Evolutionary conservation across 2,113 vertebrate genomes (phyloP).

Genomic region (Glaucidium brasilianum): DNA sequence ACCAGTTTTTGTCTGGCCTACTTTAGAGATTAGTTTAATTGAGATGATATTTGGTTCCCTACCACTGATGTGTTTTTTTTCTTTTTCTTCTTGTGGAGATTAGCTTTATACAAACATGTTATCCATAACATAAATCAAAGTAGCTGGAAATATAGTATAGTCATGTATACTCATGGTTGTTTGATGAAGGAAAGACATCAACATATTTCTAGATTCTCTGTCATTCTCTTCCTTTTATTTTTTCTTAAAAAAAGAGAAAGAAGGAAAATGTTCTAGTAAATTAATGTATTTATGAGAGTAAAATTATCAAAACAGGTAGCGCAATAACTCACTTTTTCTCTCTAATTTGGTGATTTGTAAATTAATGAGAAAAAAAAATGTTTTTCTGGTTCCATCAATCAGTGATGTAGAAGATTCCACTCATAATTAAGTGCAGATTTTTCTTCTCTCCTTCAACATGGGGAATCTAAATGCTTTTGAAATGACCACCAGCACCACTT

Average conservation of each 20-base stretch:
- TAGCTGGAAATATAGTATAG: neutral
- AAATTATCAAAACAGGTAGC: neutral
- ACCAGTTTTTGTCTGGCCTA: neutral
- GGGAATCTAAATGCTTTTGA: neutral
- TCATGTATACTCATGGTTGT: constrained; percentile 39
- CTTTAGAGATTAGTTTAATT: neutral
- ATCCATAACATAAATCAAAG: constrained; percentile 40
- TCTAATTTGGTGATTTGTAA: neutral
- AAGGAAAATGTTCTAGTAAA: neutral
- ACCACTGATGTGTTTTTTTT: neutral
- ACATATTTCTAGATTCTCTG: constrained; percentile 22
- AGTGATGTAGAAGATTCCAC: neutral
- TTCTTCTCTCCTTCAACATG: neutral
- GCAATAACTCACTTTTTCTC: neutral
- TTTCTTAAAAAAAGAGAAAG: neutral
- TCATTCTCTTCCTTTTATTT: neutral
- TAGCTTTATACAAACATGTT: constrained; percentile 37
- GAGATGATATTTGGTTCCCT: neutral
- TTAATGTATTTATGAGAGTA: neutral
- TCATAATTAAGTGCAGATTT: neutral
- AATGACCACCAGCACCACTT: neutral
- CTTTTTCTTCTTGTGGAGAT: neutral
- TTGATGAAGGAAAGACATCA: constrained; percentile 39
- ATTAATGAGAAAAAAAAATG: neutral
- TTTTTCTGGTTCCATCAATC: neutral